Conservation (phyloP, 2,888 invertebrate genomes). For the Parnassius orleans region DNA sequence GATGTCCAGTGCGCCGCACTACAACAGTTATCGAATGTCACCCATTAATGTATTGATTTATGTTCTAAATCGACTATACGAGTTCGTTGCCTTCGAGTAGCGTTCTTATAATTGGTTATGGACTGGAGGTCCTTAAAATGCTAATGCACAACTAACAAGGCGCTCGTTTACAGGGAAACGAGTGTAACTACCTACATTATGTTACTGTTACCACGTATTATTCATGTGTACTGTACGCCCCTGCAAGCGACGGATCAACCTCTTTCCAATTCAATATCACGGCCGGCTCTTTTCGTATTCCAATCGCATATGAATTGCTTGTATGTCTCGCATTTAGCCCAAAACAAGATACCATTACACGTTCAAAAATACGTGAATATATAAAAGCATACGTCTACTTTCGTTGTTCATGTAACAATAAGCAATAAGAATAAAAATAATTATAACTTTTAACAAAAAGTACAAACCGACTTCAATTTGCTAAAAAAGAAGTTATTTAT, state of each 20-base stretch:
- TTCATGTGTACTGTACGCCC: slow-evolving; percentile 19
- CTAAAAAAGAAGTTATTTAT: no score
- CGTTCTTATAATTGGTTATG: slow-evolving; percentile 44
- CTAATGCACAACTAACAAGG: slow-evolving; percentile 47
- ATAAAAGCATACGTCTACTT: background rate
- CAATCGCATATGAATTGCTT: slow-evolving; percentile 19
- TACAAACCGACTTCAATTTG: no score
- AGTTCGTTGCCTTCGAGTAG: slow-evolving; percentile 34
- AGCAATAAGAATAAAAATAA: slow-evolving; percentile 7
- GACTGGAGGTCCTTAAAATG: slow-evolving; percentile 45
- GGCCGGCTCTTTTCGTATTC: slow-evolving; percentile 19
- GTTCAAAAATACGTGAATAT: slow-evolving; percentile 2
- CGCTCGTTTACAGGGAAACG: slow-evolving; percentile 42
- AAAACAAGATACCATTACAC: slow-evolving; percentile 14
- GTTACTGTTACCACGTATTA: slow-evolving; percentile 23
- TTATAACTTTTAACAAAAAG: background rate
- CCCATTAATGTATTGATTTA: slow-evolving; percentile 62
- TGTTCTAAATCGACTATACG: slow-evolving; percentile 37
- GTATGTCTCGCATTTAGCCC: slow-evolving; percentile 20
- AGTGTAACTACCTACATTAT: slow-evolving; percentile 23
- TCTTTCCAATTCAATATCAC: slow-evolving; percentile 25
- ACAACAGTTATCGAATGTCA: slow-evolving; percentile 46
- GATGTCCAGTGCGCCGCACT: slow-evolving; percentile 14
- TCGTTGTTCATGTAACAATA: background rate
- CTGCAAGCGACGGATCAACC: slow-evolving; percentile 18